Conservation (phyloP, 2,113 vertebrate species). For the Siniperca knerii region DNA sequence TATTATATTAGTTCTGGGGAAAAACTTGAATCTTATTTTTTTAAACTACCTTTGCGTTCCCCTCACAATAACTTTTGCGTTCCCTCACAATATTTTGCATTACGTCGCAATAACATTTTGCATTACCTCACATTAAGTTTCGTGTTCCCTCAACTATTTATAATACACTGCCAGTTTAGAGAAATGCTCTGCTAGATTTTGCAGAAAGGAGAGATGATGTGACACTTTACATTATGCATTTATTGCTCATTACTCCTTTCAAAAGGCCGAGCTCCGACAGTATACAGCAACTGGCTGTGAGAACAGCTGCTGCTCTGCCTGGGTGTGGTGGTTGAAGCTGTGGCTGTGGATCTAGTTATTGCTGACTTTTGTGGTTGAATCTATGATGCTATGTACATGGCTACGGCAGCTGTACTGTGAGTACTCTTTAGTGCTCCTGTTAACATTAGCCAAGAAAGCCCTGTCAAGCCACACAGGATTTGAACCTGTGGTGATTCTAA, state of each 20-base stretch:
- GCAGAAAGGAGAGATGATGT: constrained; percentile 18
- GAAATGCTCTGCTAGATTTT: neutral
- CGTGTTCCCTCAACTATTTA: neutral
- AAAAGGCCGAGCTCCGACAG: constrained; percentile 22
- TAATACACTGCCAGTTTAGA: neutral
- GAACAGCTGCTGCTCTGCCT: constrained; percentile 35
- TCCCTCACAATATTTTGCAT: neutral
- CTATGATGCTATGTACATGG: neutral
- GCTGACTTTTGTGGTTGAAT: neutral
- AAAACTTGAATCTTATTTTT: constrained; percentile 40
- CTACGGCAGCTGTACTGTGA: neutral
- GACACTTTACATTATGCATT: constrained; percentile 37
- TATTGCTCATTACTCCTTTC: constrained; percentile 36
- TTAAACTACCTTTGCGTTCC: constrained; percentile 1
- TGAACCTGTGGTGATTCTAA: neutral
- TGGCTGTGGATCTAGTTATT: neutral
- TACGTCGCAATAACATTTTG: neutral
- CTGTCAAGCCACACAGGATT: neutral
- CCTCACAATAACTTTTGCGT: neutral
- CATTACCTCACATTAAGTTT: neutral
- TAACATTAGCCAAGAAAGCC: neutral
- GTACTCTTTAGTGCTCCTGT: neutral
- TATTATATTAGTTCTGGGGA: constrained; percentile 39
- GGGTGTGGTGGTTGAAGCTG: constrained; percentile 3
- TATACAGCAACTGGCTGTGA: constrained; percentile 35